phyloP scores from a whole-genome alignment of 2,113 vertebrate genomes.

The Ploceus nigricollis region DNA sequence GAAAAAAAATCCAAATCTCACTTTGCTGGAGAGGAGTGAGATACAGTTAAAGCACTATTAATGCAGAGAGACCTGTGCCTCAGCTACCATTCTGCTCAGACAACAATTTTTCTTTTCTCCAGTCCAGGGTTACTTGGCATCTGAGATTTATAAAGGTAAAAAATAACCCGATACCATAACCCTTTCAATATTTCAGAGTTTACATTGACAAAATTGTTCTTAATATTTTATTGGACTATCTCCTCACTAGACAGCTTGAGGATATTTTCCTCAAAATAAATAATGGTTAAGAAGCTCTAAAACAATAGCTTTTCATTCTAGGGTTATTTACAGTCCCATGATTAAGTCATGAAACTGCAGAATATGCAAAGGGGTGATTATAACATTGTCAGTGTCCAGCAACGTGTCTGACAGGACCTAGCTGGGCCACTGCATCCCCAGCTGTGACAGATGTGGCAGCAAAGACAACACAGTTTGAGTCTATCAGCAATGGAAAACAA shows the following conservation, averaged over 20 bases:
- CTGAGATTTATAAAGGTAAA: neutral
- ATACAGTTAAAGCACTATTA: neutral
- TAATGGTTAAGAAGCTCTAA: slow-evolving; percentile 26
- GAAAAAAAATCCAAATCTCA: neutral
- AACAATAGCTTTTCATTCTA: slow-evolving; percentile 16
- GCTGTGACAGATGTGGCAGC: neutral
- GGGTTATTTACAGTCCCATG: neutral
- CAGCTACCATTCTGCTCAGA: neutral
- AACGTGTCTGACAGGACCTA: neutral
- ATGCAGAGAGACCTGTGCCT: neutral
- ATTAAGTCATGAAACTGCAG: slow-evolving; percentile 15
- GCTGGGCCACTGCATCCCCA: neutral
- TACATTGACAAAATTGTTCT: slow-evolving; percentile 49
- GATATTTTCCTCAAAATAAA: slow-evolving; percentile 44
- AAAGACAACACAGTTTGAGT: neutral
- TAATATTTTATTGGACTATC: slow-evolving; percentile 44
- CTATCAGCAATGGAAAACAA: neutral
- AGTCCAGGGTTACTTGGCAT: slow-evolving; percentile 3
- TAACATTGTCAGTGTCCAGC: neutral
- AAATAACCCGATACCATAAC: neutral
- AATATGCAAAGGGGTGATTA: neutral
- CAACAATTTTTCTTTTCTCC: neutral
- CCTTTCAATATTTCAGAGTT: slow-evolving; percentile 55
- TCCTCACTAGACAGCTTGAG: neutral
- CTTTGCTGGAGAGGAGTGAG: neutral